Conservation (phyloP, 2,113 vertebrate species). For the Benthochromis sp. region DNA sequence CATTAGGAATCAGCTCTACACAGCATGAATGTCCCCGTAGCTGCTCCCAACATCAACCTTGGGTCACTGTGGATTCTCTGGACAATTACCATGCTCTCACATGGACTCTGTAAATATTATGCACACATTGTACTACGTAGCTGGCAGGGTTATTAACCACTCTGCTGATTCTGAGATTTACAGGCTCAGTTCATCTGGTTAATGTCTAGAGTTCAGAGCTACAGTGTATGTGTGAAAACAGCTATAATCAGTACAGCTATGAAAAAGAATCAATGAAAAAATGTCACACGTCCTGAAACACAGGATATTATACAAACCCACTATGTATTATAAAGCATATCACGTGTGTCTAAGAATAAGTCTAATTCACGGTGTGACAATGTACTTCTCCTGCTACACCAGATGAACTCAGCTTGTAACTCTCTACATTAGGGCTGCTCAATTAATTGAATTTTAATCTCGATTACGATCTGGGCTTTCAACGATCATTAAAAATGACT, state of each 20-base stretch:
- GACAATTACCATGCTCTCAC: neutral
- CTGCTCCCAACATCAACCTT: neutral
- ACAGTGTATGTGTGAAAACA: neutral
- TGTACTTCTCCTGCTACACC: neutral
- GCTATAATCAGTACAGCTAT: rapidly evolving
- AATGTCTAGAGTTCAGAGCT: neutral
- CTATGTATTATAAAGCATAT: neutral
- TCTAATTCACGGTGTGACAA: neutral
- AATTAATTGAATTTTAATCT: too few relatives aligned
- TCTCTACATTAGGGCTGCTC: neutral
- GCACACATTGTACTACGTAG: neutral
- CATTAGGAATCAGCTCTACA: neutral
- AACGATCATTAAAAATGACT: too few relatives aligned
- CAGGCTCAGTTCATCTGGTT: neutral
- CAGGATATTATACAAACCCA: neutral
- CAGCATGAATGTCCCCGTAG: neutral
- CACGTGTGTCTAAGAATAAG: neutral
- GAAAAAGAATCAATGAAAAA: neutral
- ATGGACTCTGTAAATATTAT: neutral
- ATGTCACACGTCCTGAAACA: neutral
- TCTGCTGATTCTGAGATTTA: neutral
- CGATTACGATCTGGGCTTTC: too few relatives aligned
- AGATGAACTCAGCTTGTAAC: neutral
- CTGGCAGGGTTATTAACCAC: neutral
- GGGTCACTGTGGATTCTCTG: neutral